Percentiles rank a stretch among this genome's conserved stretches.
Evolutionary conservation across 2,797 vertebrate genomes (phyloP).

Genomic region (Vireo griseus): DNA sequence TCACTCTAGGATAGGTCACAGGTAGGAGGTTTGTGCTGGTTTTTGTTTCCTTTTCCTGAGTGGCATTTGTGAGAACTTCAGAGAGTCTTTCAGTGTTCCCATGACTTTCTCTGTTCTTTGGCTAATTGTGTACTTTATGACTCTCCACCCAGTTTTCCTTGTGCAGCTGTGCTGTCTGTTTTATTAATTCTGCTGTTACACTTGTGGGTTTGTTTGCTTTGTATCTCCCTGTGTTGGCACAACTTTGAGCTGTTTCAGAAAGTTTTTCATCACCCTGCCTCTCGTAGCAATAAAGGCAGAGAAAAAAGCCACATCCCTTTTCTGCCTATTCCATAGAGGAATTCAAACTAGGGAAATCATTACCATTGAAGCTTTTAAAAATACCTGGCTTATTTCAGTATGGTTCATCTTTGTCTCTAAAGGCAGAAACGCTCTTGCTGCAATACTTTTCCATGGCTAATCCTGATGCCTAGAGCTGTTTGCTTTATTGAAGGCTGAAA

Average conservation of each 20-base stretch:
- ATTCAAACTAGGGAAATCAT: background rate
- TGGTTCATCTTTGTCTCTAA: background rate
- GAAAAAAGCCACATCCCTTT: background rate
- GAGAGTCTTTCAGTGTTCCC: background rate
- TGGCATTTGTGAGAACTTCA: background rate
- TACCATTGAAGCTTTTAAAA: background rate
- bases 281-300: background rate
- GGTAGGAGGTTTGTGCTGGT: background rate
- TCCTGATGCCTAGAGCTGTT: background rate
- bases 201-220: background rate
- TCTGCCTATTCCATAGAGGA: background rate
- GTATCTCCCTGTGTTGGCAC: background rate
- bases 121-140: background rate
- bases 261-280: background rate
- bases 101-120: background rate
- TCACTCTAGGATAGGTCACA: background rate
- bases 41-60: background rate
- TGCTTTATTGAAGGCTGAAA: background rate
- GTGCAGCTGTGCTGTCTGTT: background rate
- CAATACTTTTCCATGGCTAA: background rate
- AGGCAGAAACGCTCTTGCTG: background rate
- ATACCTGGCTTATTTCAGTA: background rate
- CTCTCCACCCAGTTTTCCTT: background rate
- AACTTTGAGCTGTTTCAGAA: background rate
- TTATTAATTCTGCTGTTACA: background rate